Conservation (phyloP, 2,797 vertebrate genomes). For the Triplophysa yarkandensis region DNA sequence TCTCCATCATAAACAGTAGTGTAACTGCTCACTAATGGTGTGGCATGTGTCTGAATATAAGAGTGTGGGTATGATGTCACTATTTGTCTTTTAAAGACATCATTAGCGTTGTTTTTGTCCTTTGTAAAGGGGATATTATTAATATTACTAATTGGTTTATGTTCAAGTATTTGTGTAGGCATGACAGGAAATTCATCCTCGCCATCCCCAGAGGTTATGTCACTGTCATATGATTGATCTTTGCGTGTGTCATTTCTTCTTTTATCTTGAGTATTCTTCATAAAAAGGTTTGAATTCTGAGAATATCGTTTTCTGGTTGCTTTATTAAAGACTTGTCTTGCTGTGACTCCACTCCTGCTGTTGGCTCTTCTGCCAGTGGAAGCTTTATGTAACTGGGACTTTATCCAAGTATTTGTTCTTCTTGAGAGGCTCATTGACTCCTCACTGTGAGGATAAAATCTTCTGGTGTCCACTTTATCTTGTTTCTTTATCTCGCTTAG, state of each 20-base stretch:
- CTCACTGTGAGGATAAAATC: constrained; percentile 61
- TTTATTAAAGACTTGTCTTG: constrained; percentile 76
- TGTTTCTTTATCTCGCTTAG: constrained; percentile 74
- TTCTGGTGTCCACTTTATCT: constrained; percentile 59
- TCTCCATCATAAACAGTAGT: constrained; percentile 54
- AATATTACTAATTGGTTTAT: constrained; percentile 22
- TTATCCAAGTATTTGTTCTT: constrained; percentile 62
- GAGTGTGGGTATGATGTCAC: constrained; percentile 53
- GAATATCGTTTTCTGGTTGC: constrained; percentile 79
- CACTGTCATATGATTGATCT: constrained; percentile 62
- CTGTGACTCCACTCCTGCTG: constrained; percentile 68
- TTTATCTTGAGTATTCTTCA: constrained; percentile 81
- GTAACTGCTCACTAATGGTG: constrained; percentile 44
- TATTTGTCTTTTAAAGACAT: constrained; percentile 38
- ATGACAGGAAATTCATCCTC: constrained; percentile 66
- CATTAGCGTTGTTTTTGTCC: constrained; percentile 14
- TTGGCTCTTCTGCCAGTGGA: constrained; percentile 37
- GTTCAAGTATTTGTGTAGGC: constrained; percentile 37
- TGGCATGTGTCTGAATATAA: constrained; percentile 1
- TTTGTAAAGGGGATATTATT: constrained; percentile 25
- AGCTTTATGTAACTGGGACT: constrained; percentile 48
- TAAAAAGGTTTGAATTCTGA: constrained; percentile 80
- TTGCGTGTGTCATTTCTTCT: constrained; percentile 50
- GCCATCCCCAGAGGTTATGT: constrained; percentile 70
- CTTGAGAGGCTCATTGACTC: constrained; percentile 73